phyloP scores from a whole-genome alignment of 1,140 invertebrate genomes.

The Aphelenchoides besseyi region DNA sequence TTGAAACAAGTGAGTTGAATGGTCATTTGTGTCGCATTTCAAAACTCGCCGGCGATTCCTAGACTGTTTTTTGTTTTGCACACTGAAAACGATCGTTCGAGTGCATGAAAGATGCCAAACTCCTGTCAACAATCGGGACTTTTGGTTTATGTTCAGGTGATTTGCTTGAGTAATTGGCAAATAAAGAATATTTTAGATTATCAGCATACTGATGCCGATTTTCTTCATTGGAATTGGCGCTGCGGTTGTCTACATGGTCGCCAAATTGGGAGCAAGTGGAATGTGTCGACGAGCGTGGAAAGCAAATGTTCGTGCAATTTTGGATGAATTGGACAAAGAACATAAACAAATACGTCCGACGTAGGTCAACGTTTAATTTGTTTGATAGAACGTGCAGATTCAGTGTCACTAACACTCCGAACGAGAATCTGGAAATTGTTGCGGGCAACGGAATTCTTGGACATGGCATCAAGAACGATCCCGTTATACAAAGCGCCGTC shows the following conservation, averaged over 20 bases:
- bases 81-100: neutral
- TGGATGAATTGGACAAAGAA: slow-evolving; percentile 6
- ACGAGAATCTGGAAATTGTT: neutral
- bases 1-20: neutral
- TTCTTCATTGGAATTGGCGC: neutral
- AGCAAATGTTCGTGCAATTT: neutral
- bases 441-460: no score
- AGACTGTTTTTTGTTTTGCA: neutral
- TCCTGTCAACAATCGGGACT: neutral
- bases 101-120: neutral
- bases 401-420: no score
- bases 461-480: no score
- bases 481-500: neutral
- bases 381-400: neutral
- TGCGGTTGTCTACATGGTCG: neutral
- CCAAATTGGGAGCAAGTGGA: neutral
- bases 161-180: neutral
- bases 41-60: neutral
- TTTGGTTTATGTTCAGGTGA: slow-evolving; percentile 8
- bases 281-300: slow-evolving; percentile 3
- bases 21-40: neutral
- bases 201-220: neutral
- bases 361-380: neutral
- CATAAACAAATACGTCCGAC: neutral
- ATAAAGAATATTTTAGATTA: neutral